Evolutionary conservation across 2,797 vertebrate species (phyloP).

Genomic region (Huso huso): DNA sequence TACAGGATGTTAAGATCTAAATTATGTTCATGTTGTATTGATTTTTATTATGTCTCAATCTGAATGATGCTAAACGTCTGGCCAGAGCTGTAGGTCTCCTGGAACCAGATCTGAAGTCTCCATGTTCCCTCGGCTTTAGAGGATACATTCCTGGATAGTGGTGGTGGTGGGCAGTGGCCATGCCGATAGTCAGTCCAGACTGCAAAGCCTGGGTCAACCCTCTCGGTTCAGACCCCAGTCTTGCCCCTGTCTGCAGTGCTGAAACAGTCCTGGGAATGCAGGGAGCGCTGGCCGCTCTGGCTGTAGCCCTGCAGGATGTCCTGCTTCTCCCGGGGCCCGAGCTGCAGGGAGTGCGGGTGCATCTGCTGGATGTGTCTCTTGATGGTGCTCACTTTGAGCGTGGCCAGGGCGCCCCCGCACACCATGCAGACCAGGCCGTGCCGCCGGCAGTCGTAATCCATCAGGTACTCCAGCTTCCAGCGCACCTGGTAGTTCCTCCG

Average conservation of each 20-base stretch:
- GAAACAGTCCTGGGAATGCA: constrained; percentile 59
- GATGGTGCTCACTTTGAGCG: constrained; percentile 75
- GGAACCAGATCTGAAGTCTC: too few species aligned
- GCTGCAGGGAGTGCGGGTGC: constrained; percentile 76
- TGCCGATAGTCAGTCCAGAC: too few species aligned
- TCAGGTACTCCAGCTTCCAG: constrained; percentile 80
- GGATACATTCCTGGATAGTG: too few species aligned
- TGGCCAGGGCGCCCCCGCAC: constrained; percentile 68
- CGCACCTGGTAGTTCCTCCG: constrained; percentile 76
- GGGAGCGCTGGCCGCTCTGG: constrained; percentile 59
- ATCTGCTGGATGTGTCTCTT: constrained; percentile 82
- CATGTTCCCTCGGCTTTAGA: too few species aligned
- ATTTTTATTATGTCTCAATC: too few species aligned
- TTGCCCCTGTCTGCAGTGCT: constrained; percentile 10
- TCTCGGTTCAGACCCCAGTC: background rate
- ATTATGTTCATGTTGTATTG: too few species aligned
- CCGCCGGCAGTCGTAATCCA: constrained; percentile 80
- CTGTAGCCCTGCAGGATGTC: constrained; percentile 69
- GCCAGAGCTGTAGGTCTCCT: too few species aligned
- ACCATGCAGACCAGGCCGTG: constrained; percentile 79
- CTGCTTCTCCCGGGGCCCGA: constrained; percentile 66
- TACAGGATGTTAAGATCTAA: too few species aligned
- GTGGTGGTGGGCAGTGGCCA: too few species aligned
- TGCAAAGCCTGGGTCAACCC: background rate
- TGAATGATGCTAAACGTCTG: too few species aligned